Evolutionary conservation across 2,888 invertebrate species (phyloP).

Genomic region (Harpalus rufipes): DNA sequence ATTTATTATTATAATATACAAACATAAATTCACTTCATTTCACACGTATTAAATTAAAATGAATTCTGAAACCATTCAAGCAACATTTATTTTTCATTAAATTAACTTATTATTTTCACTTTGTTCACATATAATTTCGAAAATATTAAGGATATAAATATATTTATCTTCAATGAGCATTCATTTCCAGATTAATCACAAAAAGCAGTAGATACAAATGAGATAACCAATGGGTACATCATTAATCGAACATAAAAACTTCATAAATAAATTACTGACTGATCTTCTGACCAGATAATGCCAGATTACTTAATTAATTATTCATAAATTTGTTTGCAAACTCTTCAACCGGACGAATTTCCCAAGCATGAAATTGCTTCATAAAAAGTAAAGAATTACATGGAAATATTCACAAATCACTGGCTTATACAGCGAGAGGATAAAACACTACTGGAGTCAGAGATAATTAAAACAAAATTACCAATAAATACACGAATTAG

Average conservation of each 20-base stretch:
- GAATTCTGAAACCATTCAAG: not conserved
- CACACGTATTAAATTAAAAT: not conserved
- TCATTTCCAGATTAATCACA: no score
- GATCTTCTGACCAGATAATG: slow-evolving; percentile 32
- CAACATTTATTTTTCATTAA: no score
- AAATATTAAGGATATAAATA: no score
- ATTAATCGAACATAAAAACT: slow-evolving; percentile 45
- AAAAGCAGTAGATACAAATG: slow-evolving; percentile 10
- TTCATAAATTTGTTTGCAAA: slow-evolving; percentile 54
- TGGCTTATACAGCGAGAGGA: not conserved
- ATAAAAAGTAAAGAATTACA: not conserved
- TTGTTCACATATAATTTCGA: no score
- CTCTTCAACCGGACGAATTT: slow-evolving; percentile 37
- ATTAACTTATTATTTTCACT: no score
- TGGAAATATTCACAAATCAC: slow-evolving; percentile 16
- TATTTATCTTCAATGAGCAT: no score
- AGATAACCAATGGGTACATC: slow-evolving; percentile 8
- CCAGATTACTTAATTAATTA: slow-evolving; percentile 55
- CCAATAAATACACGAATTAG: slow-evolving; percentile 19
- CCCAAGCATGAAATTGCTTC: not conserved
- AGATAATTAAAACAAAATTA: slow-evolving; percentile 30
- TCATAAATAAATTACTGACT: slow-evolving; percentile 34
- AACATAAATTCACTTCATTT: not conserved
- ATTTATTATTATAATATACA: not conserved
- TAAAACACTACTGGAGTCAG: not conserved